Evolutionary conservation across 1,140 invertebrate genomes (phyloP), one percentile per base, ranked within the genome.

Genomic region (Hycleus cichorii): DNA sequence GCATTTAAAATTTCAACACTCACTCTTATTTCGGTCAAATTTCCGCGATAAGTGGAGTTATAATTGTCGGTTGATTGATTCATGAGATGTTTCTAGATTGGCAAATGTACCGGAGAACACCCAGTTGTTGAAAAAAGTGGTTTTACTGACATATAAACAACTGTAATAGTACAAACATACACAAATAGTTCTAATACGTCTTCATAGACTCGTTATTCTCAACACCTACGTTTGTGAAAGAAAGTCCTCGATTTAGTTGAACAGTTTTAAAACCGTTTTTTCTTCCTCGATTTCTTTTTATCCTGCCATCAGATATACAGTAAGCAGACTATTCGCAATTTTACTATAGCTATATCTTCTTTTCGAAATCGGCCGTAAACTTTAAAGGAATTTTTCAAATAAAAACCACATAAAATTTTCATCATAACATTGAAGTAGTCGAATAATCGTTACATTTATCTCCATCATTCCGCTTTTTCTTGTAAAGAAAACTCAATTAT

Each of bases 361-460:
- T 59, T 60, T 45, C 62, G 55, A 60, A 64, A 64, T 64, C 62
- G 62, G 53, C 58, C 56, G 53, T 55, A 63, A 63, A 53, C 55
- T 48, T 53, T 63, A 59, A 60, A 57, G 57, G 58, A 55, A 56
- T 60, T 60, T 56, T 57, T 57, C 59, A 54, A 64, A 58, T 86
- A 52, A 52, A 52, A 26, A 43, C 32, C 27, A 38, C 49, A 24
- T 52, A 52, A 52, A 52, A 52, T 52, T 52, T 42, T 38, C 49
- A 52, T 52, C 27, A 52, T 52, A 32, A 32, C 7, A 32, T 18
- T 18, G 18, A 18, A 18, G 7, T 32, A 32, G 32, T 32, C 32
- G 32, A 32, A 32, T 32, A 32, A 32, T 32, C 32, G 7, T 32
- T 32, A 32, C 32, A 5, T 32, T 32, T 32, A 32, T 32, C 32